A percentile compares a stretch with the other conserved stretches of the same genome.
phyloP scores from a whole-genome alignment of 2,888 invertebrate genomes.

The Tinea pellionella region DNA sequence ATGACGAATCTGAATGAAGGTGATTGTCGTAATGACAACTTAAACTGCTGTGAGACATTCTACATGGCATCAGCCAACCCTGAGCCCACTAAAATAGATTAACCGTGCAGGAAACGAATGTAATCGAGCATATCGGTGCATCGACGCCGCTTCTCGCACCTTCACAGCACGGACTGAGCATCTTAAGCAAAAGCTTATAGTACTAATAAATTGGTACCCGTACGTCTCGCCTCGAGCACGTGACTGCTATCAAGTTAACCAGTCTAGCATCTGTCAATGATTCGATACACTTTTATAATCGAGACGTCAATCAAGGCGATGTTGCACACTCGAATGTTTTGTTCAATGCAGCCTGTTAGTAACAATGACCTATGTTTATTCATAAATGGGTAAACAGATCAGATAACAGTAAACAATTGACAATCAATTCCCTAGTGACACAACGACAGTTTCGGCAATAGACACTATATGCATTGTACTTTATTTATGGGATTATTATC shows the following conservation, averaged over 20 bases:
- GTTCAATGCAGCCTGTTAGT: neutral
- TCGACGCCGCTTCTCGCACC: neutral
- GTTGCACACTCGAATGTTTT: neutral
- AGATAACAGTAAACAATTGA: neutral
- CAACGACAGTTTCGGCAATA: neutral
- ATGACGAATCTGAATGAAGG: conserved; percentile 60
- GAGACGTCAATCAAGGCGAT: neutral
- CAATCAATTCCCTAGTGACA: neutral
- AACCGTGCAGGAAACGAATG: neutral
- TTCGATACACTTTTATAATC: conserved; percentile 6
- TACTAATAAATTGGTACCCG: neutral
- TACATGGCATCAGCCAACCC: conserved; percentile 56
- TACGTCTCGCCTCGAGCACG: conserved; percentile 63
- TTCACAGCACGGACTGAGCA: neutral
- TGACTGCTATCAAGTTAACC: conserved; percentile 43
- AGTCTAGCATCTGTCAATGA: conserved; percentile 13
- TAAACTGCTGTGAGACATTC: conserved; percentile 67
- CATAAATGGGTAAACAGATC: conserved; percentile 1
- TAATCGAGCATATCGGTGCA: neutral
- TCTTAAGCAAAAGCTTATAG: neutral
- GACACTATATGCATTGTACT: neutral
- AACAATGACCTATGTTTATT: neutral
- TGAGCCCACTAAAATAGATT: neutral
- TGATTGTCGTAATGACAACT: conserved; percentile 64
- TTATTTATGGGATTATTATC: neutral